Evolutionary conservation across 2,113 vertebrate genomes (phyloP).

Genomic region (Chroicocephalus ridibundus): DNA sequence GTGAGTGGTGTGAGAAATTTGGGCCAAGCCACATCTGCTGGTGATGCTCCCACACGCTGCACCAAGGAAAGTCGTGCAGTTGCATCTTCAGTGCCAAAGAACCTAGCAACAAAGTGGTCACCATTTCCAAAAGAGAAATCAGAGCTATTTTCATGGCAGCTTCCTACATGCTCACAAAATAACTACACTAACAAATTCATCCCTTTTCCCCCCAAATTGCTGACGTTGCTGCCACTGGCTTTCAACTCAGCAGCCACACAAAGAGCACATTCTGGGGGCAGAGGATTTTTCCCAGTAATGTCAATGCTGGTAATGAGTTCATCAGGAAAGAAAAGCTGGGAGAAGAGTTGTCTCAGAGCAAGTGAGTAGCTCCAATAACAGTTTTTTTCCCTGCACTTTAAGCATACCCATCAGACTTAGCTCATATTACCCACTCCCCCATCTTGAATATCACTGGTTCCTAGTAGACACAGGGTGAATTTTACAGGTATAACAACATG

Average conservation of each 20-base stretch:
- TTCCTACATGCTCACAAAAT: conserved; percentile 1
- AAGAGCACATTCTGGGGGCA: background rate
- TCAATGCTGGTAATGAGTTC: background rate
- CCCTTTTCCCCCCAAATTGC: background rate
- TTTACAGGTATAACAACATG: background rate
- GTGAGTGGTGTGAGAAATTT: background rate
- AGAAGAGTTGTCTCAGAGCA: background rate
- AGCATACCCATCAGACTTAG: background rate
- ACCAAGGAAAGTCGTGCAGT: background rate
- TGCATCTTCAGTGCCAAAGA: background rate
- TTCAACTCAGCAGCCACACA: background rate
- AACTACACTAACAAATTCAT: background rate
- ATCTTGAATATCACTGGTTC: background rate
- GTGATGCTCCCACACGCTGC: background rate
- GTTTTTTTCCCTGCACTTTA: background rate
- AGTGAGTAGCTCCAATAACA: background rate
- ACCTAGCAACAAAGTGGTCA: conserved; percentile 36
- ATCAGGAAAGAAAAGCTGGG: background rate
- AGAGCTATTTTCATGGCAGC: background rate
- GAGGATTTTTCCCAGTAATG: background rate
- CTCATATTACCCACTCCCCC: background rate
- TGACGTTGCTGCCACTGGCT: background rate
- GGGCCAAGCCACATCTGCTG: background rate
- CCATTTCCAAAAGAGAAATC: conserved; percentile 11
- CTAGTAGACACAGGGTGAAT: background rate